phyloP scores from a whole-genome alignment of 1,140 invertebrate species.

The Calliphora vicina region DNA sequence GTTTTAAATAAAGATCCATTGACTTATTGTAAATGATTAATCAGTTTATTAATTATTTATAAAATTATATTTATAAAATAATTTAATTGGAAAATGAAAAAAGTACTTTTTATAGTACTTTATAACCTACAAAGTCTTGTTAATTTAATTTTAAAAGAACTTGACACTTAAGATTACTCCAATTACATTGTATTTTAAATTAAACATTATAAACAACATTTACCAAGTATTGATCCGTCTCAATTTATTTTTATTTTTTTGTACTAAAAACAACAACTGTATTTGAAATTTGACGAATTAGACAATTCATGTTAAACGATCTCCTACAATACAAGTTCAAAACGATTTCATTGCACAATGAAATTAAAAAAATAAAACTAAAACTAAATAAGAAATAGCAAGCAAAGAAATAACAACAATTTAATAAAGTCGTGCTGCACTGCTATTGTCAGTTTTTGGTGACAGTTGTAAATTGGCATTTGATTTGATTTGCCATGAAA shows the following conservation, averaged over 20 bases:
- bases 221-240: constrained; percentile 19
- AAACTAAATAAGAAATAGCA: neutral
- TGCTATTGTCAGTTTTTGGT: no score
- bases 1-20: no score
- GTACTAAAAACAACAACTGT: neutral
- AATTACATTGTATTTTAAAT: constrained; percentile 2
- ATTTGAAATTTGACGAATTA: constrained; percentile 25
- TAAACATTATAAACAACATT: constrained; percentile 14
- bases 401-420: neutral
- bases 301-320: constrained; percentile 22
- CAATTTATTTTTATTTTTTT: no score
- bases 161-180: constrained; percentile 7
- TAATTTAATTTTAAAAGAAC: neutral
- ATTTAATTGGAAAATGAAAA: no score
- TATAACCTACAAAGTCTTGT: neutral
- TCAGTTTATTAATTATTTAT: no score
- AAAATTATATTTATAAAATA: no score
- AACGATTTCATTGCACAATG: neutral
- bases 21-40: no score
- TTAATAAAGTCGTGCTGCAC: no score
- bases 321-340: neutral
- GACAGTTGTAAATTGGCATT: constrained; percentile 14
- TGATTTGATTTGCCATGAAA: constrained; percentile 17
- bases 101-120: no score
- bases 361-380: neutral